Evolutionary conservation across 2,113 vertebrate species (phyloP), one percentile per base, ranked within the genome.

Genomic region (Poeciliopsis occidentalis): DNA sequence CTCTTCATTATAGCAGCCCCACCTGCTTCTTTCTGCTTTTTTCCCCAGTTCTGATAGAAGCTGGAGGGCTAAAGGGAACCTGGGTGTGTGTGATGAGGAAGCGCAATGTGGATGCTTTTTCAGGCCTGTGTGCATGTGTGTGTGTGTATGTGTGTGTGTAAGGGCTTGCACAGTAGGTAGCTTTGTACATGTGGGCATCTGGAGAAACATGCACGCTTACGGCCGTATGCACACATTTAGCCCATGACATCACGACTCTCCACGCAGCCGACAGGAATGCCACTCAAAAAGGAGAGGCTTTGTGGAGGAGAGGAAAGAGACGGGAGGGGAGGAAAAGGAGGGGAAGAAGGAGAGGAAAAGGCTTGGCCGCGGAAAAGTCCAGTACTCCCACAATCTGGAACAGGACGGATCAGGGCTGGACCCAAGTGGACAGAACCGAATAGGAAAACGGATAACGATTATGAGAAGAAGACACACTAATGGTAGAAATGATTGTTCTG

Each of bases 251-350:
- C 92, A 93, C 91, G 80, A 79, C 87, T 79, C 73, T 81, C 76
- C 29, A 75, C 76, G 85, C 85, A 34, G 79, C 73, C 71, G 32
- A 67, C 70, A 91, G 85, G 91, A 93, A 93, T 92, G 86, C 86
- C 66, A 71, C 81, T 88, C 84, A 80, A 86, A 93, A 84, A 91
- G 91, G 90, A 90, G 89, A 91, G 84, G 89, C 92, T 93, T 92
- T 93, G 90, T 93, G 84, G 90, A 91, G 84, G 85, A 90, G 90
- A 93, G 91, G 90, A 93, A 91, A 87, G 89, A 85, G 82, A 82
- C 3, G 79, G 90, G 88, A 88, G 90, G 90, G 87, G 71, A 87
- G 90, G 87, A 91, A 91, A 87, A 90, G 91, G 85, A 89, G 91
- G 83, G 86, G 87, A 88, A 84, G 86, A 78, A 76, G 87, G 77